Evolutionary conservation across 2,888 invertebrate genomes (phyloP).

Genomic region (Cotesia congregata): DNA sequence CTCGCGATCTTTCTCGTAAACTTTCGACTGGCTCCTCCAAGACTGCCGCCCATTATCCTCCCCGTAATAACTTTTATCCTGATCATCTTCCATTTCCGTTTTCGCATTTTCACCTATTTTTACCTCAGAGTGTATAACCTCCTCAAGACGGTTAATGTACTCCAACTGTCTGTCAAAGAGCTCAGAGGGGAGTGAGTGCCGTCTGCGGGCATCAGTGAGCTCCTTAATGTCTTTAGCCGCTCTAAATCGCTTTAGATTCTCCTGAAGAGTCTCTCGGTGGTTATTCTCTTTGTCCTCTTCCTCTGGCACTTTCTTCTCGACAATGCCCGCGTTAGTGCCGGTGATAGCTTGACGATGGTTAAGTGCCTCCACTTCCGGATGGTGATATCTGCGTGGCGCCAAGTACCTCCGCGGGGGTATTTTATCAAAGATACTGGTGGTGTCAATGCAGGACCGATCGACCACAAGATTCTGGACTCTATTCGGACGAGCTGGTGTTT

Average conservation of each 20-base stretch:
- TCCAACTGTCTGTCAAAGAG: slow-evolving; percentile 59
- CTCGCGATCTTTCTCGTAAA: slow-evolving; percentile 46
- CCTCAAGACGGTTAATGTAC: slow-evolving; percentile 61
- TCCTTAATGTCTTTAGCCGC: slow-evolving; percentile 46
- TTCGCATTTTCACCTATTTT: slow-evolving; percentile 57
- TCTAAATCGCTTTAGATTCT: slow-evolving; percentile 59
- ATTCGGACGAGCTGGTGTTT: slow-evolving; percentile 32
- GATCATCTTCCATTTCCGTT: not conserved
- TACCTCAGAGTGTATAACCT: slow-evolving; percentile 56
- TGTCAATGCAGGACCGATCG: slow-evolving; percentile 66
- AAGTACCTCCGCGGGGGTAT: slow-evolving; percentile 53
- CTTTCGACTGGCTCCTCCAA: slow-evolving; percentile 51
- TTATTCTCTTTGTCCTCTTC: not conserved
- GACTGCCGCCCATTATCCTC: slow-evolving; percentile 10
- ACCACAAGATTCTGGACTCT: slow-evolving; percentile 57
- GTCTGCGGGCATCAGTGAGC: slow-evolving; percentile 47
- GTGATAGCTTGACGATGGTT: not conserved
- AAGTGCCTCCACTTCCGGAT: slow-evolving; percentile 50
- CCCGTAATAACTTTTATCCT: no score
- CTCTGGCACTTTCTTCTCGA: not conserved
- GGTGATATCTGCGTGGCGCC: slow-evolving; percentile 49
- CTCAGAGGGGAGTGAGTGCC: slow-evolving; percentile 56
- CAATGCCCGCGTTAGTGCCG: not conserved
- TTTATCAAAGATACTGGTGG: slow-evolving; percentile 65
- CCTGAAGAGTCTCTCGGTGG: slow-evolving; percentile 53